Evolutionary conservation across 1,140 invertebrate genomes (phyloP), one percentile per base, ranked within the genome.

Genomic region (Diabrotica virgifera): DNA sequence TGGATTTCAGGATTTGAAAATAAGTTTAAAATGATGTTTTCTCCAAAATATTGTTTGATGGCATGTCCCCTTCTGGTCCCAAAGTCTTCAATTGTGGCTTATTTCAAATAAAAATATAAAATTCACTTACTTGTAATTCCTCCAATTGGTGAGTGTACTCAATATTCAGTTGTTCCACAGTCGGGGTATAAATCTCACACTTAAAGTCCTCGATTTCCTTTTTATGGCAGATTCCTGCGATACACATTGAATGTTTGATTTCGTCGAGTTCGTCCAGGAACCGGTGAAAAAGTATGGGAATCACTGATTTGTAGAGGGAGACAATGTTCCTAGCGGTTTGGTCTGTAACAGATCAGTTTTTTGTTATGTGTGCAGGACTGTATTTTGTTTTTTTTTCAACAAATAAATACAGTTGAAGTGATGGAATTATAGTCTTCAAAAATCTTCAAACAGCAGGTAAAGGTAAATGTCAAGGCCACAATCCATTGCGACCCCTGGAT

Each of bases 251-350:
- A 37, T 68, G 59, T 36, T 63, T 62, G 0, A 72, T 46, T 9
- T 36, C 50, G 52, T 70, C 63, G 13, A 72, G 36, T 11, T 72
- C 68, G 5, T 59, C 14, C 14, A 72, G 70, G 50, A 70, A 70
- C 46, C 70, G 56, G 46, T 68, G 65, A 46, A 70, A 72, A 4
- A 70, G 50, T 14, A 68, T 37, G 5, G 70, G 55, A 6, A 69
- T 62, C 10, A 68, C 62, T 52, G 56, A 36, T 40, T 72, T 72
- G 50, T 66, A 72, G 46, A 63, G 56, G 9, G 24, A 62, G 10
- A 70, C 57, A 5, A 72, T 50, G 54, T 72, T 68, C 38, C 66
- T 64, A 11, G 70, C 64, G 13, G 13, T 54, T 35, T 12, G 9
- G 38, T 70, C 68, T 61, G 59, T 36, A 64, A 61, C 24, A 24